Base-by-base conservation (phyloP, 2,797 vertebrate genomes). In the Sphaeramia orbicularis region DNA sequence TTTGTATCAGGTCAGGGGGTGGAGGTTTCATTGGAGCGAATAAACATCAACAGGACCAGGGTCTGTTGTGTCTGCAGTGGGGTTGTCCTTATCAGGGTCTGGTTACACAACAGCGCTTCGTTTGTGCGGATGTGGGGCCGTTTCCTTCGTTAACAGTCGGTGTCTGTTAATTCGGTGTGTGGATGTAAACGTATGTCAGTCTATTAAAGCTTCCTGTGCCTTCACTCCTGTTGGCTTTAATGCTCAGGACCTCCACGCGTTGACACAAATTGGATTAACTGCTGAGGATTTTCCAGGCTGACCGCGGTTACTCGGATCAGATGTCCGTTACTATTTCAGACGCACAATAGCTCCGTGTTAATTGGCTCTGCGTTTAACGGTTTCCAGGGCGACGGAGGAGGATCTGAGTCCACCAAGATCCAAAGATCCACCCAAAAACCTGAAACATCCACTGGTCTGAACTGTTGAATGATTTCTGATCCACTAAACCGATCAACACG, bases 211-310 rank as follows among this genome's bases (percentile, higher is more conserved):
- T 48, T 51, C 42, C 30, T 42, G 57, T 61, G 71, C 32, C 54
- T 74, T 47, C 43, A 58, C 68, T 45, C 52, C 71, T 21, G 75
- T 48, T 70, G 86, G 83, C 72, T 85, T 86, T 68, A 74, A 54
- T 49, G 45, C 73, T 56, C 64, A 30, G 83, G 63, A 72, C 85
- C 60, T 47, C 71, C 21, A 72, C 42, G 82, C 83, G 84, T 86
- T 72, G 71, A 59, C 50, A 73, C 41, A 86, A 85, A 91, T 81
- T 85, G 89, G 87, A 90, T 89, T 85, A 90, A 69, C 63, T 30
- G 78, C 44, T 70, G 24, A 37, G 86, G 85, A 86, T 82, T 84
- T 72, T 64, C 24, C 3, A 42, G 70, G 66, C 56, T 78, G 82
- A 74, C 67, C 61, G n/a, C 55, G 9, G 51, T 57, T 53, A 65